Evolutionary conservation across 1,140 invertebrate species (phyloP), one percentile per base, ranked within the genome.

Genomic region (Brachystomella parvula): DNA sequence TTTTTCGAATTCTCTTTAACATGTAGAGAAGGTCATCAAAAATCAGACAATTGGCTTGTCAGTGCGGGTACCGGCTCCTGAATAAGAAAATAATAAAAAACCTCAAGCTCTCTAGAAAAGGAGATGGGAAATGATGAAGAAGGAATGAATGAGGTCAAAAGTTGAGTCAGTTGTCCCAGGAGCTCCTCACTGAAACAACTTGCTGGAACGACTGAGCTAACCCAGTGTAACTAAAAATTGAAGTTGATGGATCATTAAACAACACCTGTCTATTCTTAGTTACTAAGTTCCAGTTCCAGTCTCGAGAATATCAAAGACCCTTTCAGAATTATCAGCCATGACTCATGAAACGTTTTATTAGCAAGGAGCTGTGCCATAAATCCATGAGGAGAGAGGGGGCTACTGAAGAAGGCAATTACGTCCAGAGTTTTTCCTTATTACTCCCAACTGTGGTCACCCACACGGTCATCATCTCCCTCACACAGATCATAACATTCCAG

Each of bases 161-260:
- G 49, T 44, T 44, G 39, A 44, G n/a, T n/a, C n/a, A n/a, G n/a
- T n/a, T n/a, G n/a, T n/a, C n/a, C n/a, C n/a, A n/a, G n/a, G n/a
- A n/a, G n/a, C n/a, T n/a, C n/a, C n/a, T n/a, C n/a, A n/a, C n/a
- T 44, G 39, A n/a, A 12, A 12, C n/a, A 9, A 12, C n/a, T 44
- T 44, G 9, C 9, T 44, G n/a, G 39, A 44, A 44, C 39, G 9
- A 44, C 39, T 44, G 9, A 9, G 39, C n/a, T 9, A 44, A n/a
- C n/a, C 9, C 39, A 44, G n/a, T 12, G 39, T 44, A 44, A 44
- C 9, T 44, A 44, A 44, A 53, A 53, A 53, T 53, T 53, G 24
- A 53, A 53, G 49, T 53, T 53, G 49, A 53, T 53, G 9, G 49
- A 53, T 53, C 49, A 53, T 53, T 53, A 53, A 53, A 53, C 21